Percentiles rank a stretch among this genome's conserved stretches.
These are phyloP conservation scores for Rhyacichthys aspro DNA, from an alignment of 2,797 vertebrate genomes.

Conservation along the genomic window DNA sequence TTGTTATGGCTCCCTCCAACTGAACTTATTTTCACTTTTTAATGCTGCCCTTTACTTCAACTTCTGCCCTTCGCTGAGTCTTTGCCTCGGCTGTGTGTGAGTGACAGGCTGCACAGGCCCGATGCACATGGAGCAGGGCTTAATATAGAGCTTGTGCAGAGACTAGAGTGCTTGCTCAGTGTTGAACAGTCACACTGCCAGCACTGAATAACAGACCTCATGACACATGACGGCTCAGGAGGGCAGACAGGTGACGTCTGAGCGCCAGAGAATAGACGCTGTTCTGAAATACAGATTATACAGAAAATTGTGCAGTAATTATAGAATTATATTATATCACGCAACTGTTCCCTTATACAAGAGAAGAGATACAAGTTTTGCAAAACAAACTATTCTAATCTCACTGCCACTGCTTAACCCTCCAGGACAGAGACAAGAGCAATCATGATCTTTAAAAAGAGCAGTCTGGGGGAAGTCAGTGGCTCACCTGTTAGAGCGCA, in stretches of 20 bases:
- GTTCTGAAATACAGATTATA: not conserved
- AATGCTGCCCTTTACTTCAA: slow-evolving; percentile 11
- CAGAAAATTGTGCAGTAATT: not conserved
- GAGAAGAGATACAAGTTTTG: too few relatives aligned
- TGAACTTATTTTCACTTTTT: slow-evolving; percentile 18
- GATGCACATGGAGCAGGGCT: slow-evolving; percentile 23
- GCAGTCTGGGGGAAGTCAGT: too few relatives aligned
- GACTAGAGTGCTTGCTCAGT: slow-evolving; percentile 34
- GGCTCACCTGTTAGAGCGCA: too few relatives aligned
- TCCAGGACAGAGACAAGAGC: too few relatives aligned
- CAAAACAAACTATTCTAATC: too few relatives aligned
- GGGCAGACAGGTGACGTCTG: not conserved
- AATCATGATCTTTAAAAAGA: too few relatives aligned
- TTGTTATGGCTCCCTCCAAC: not conserved
- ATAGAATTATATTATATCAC: not conserved
- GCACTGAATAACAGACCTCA: slow-evolving; percentile 26
- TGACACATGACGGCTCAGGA: slow-evolving; percentile 10
- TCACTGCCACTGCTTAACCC: too few relatives aligned
- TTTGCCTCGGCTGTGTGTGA: slow-evolving; percentile 29
- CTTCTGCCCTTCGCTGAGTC: slow-evolving; percentile 25
- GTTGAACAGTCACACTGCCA: slow-evolving; percentile 48
- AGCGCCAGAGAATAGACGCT: slow-evolving; percentile 5
- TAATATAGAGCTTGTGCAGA: slow-evolving; percentile 24
- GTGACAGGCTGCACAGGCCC: slow-evolving; percentile 34
- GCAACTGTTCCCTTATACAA: too few relatives aligned